Conservation (phyloP, 2,113 vertebrate genomes). For the Mus spicilegus region DNA sequence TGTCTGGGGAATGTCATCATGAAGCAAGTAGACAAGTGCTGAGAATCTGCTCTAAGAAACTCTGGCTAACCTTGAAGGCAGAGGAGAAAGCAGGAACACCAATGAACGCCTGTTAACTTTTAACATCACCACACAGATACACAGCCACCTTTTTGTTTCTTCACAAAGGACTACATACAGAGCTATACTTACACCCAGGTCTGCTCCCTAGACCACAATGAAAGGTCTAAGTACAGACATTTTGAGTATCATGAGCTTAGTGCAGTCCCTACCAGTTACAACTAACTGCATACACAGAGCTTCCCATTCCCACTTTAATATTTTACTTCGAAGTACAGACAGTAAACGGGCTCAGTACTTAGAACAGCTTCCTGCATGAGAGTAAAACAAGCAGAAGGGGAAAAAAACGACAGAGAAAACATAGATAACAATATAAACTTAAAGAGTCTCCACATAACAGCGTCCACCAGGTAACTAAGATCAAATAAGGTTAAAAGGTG, state of each 20-base stretch:
- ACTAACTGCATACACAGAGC: not conserved
- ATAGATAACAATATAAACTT: not conserved
- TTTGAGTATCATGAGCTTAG: too few species aligned
- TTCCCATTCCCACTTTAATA: not conserved
- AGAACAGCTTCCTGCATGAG: not conserved
- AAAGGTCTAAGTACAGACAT: not conserved
- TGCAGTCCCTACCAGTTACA: not conserved
- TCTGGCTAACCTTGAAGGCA: not conserved
- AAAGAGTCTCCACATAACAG: constrained; percentile 9
- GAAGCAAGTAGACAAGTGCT: not conserved
- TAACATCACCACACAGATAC: not conserved
- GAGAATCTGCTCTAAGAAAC: not conserved
- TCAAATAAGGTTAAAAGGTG: not conserved
- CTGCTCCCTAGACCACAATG: not conserved
- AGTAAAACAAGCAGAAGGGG: not conserved
- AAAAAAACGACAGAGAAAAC: not conserved
- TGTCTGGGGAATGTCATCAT: not conserved
- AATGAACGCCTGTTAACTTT: not conserved
- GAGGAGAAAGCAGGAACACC: not conserved
- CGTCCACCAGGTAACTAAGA: not conserved
- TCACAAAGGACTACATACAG: not conserved
- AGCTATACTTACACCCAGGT: not conserved
- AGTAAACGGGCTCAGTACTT: not conserved
- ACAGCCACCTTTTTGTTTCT: not conserved
- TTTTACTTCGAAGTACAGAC: constrained; percentile 15